Evolutionary conservation across 2,797 vertebrate genomes (phyloP).

Genomic region (Sternarchorhynchus goeldii): DNA sequence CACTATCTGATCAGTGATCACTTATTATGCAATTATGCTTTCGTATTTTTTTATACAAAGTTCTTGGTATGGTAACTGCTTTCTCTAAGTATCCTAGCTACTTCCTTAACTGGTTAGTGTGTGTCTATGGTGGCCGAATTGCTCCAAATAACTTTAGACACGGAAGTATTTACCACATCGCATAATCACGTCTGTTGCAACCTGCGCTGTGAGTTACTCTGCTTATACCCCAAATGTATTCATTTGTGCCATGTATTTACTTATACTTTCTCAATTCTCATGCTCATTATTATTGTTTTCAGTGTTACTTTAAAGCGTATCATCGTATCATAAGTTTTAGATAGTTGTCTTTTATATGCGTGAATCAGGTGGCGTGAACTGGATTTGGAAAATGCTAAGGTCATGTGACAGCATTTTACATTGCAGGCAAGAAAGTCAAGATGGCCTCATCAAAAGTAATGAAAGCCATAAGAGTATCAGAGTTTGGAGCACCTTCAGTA

Average conservation of each 20-base stretch:
- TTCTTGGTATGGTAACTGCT: no score
- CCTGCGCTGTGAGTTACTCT: no score
- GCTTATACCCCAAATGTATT: no score
- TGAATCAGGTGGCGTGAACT: no score
- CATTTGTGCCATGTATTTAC: no score
- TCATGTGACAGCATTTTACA: neutral
- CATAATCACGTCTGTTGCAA: neutral
- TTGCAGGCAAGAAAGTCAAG: neutral
- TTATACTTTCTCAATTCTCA: no score
- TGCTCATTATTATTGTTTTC: no score
- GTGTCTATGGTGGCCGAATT: slow-evolving; percentile 8
- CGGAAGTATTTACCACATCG: slow-evolving; percentile 24
- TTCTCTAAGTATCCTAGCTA: no score
- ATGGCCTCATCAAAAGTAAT: slow-evolving; percentile 80
- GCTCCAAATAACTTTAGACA: neutral
- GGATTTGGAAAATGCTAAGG: neutral
- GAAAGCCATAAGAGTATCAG: slow-evolving; percentile 84
- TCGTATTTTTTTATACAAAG: no score
- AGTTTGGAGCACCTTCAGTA: slow-evolving; percentile 88
- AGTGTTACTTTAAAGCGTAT: neutral
- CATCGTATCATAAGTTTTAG: neutral
- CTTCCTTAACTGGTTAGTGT: neutral
- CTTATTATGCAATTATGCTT: no score
- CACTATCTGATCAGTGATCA: no score
- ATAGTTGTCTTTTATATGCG: no score